Evolutionary conservation across 2,888 invertebrate species (phyloP), one percentile per base, ranked within the genome.

Genomic region (Tetramorium bicarinatum): DNA sequence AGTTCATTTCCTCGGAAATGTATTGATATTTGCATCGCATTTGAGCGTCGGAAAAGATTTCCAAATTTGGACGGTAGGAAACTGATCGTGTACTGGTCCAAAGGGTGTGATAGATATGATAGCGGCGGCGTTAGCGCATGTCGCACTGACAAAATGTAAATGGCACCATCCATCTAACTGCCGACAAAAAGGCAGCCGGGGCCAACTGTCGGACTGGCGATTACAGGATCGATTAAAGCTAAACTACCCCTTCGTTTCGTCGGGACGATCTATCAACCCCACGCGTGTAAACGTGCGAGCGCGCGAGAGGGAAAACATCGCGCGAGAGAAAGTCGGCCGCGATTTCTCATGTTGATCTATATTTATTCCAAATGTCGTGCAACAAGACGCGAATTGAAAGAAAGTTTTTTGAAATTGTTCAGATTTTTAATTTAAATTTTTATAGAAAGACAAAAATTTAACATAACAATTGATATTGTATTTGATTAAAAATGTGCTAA

Each of bases 71-170:
- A 75, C 76, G 69, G 71, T 74, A 59, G 82, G 52, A 29, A 80
- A 83, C 84, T 79, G 82, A 76, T 54, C 80, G 84, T 34, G 83
- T 47, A 69, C 81, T 76, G 88, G 82, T 87, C 82, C 86, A 89
- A 83, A 77, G 87, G 87, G 82, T 87, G 87, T 95, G 95, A 95
- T 94, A 95, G 95, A 95, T 94, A 95, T 95, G 95, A 95, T 95
- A 95, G 93, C 93, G 89, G 88, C 89, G 85, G 85, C 89, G 90
- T 89, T 92, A 92, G 92, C 94, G 94, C 94, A 94, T 94, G 93
- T 93, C 94, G 95, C 91, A 93, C 93, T 94, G 95, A 94, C 95
- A 94, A 94, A 94, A 95, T 95, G 95, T 94, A 95, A 95, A 95
- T 95, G 94, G 93, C 94, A 91, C 91, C 92, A 95, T 95, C 95